These are phyloP conservation scores for Cryptus armator DNA, from an alignment of 2,888 invertebrate genomes.

Conservation along the genomic window DNA sequence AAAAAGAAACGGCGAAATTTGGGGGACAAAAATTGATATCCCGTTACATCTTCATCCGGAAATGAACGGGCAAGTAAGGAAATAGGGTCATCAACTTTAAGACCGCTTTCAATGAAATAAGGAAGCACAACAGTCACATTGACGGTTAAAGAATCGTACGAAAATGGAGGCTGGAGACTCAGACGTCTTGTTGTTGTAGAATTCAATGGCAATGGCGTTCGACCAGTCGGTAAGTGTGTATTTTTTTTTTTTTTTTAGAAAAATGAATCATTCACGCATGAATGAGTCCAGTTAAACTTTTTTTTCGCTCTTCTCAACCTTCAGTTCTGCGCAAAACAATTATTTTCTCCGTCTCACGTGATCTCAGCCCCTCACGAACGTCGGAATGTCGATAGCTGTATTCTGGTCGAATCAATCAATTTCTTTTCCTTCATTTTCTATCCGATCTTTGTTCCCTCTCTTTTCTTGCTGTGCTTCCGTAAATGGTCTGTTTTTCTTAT, in stretches of 20 bases:
- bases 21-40: not conserved
- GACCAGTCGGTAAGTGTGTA: not conserved
- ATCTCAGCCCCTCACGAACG: too few relatives aligned
- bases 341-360: too few relatives aligned
- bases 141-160: too few relatives aligned
- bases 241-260: not conserved
- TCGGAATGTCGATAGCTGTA: too few relatives aligned
- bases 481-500: not conserved
- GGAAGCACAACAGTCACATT: conserved; percentile 19
- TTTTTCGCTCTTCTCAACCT: too few relatives aligned
- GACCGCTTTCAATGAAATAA: conserved; percentile 54
- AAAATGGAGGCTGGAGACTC: too few relatives aligned
- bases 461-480: too few relatives aligned
- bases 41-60: conserved; percentile 50
- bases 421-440: not conserved
- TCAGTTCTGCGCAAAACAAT: too few relatives aligned
- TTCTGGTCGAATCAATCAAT: too few relatives aligned
- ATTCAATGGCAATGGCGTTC: not conserved
- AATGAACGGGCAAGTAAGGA: conserved; percentile 64
- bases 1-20: not conserved
- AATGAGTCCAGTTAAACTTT: too few relatives aligned
- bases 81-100: conserved; percentile 65
- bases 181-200: too few relatives aligned
- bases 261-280: too few relatives aligned
- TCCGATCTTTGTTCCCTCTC: conserved; percentile 11